Percentiles rank a stretch among this genome's conserved stretches.
phyloP scores from a whole-genome alignment of 2,888 invertebrate species.

The Elmis aenea region DNA sequence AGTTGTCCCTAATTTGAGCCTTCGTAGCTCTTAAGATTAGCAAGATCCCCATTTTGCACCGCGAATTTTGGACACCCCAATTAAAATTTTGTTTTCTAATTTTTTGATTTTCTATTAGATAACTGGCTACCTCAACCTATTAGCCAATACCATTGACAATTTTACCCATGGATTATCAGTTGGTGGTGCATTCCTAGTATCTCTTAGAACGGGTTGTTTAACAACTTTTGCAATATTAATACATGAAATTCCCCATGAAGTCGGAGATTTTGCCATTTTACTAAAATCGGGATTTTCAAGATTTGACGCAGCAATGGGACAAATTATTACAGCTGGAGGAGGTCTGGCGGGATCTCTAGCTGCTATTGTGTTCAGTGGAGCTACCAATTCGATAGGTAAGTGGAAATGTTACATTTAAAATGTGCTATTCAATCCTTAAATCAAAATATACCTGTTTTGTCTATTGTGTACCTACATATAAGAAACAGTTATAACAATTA shows the following conservation, averaged over 20 bases:
- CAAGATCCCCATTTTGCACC: no score
- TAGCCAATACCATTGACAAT: constrained; percentile 97
- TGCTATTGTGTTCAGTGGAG: constrained; percentile 79
- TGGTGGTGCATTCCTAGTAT: constrained; percentile 94
- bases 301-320: constrained; percentile 93
- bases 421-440: no score
- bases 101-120: constrained; percentile 49
- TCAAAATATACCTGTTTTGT: no score
- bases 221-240: constrained; percentile 93
- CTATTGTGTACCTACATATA: no score
- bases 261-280: constrained; percentile 97
- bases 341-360: constrained; percentile 85
- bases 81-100: neutral
- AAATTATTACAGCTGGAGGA: constrained; percentile 84
- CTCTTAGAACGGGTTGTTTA: constrained; percentile 80
- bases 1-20: neutral
- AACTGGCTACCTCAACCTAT: constrained; percentile 88
- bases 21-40: neutral
- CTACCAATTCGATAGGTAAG: constrained; percentile 71
- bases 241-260: constrained; percentile 97
- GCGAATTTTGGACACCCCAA: neutral
- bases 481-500: no score
- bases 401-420: no score
- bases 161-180: constrained; percentile 97
- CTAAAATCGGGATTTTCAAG: constrained; percentile 87